phyloP scores from a whole-genome alignment of 2,797 vertebrate species.

The Neosilurus mollespiculum region DNA sequence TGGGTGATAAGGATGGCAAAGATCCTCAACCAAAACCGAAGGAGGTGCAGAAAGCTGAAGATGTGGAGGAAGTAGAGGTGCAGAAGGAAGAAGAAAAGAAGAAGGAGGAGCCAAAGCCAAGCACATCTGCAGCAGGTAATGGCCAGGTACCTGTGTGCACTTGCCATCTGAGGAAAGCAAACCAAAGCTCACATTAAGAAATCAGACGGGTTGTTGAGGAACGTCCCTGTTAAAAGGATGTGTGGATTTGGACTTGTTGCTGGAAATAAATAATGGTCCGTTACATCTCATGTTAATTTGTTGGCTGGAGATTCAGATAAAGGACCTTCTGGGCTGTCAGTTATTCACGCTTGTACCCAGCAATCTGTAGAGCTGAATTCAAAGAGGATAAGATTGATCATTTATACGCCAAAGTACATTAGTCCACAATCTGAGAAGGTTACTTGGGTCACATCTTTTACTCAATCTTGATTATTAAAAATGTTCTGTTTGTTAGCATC shows the following conservation, averaged over 20 bases:
- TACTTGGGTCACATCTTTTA: background rate
- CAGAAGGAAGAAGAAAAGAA: constrained; percentile 45
- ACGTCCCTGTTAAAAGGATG: background rate
- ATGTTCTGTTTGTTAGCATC: background rate
- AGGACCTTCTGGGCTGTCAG: background rate
- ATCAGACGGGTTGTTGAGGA: background rate
- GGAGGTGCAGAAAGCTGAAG: constrained; percentile 61
- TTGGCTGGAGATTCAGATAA: background rate
- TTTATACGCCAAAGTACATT: background rate
- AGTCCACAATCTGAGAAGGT: background rate
- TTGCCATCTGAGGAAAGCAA: constrained; percentile 74
- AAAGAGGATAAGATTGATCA: background rate
- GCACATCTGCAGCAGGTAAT: constrained; percentile 58
- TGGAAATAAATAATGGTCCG: background rate
- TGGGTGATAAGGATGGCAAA: constrained; percentile 71
- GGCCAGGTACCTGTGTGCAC: constrained; percentile 69
- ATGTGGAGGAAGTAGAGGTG: constrained; percentile 61
- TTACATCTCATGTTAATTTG: background rate
- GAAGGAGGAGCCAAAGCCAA: constrained; percentile 66
- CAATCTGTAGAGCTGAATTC: constrained; percentile 15
- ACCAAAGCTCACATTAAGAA: constrained; percentile 56
- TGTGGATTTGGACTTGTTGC: constrained; percentile 22
- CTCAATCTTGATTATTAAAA: background rate
- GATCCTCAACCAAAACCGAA: constrained; percentile 65
- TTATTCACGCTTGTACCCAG: background rate